These are phyloP conservation scores for Coluber constrictor DNA, from an alignment of 2,797 vertebrate genomes.

Conservation along the genomic window DNA sequence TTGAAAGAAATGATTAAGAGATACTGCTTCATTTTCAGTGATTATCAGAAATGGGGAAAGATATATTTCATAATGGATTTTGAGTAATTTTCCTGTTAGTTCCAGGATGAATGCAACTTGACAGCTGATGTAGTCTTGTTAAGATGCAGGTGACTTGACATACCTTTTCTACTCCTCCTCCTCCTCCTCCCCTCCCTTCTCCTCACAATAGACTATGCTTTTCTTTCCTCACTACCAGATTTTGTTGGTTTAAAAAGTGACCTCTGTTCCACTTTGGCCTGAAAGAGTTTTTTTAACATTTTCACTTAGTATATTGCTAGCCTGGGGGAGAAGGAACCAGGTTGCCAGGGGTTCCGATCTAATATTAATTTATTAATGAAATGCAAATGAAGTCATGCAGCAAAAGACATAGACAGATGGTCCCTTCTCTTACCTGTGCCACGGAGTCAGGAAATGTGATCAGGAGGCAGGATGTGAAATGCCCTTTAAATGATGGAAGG, in stretches of 20 bases:
- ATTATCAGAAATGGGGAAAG: neutral
- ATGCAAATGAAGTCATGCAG: constrained; percentile 54
- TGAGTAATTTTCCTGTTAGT: constrained; percentile 43
- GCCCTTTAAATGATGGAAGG: constrained; percentile 34
- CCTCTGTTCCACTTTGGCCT: constrained; percentile 40
- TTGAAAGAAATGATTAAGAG: constrained; percentile 53
- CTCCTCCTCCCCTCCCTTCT: neutral
- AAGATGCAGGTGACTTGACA: constrained; percentile 45
- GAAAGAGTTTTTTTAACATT: constrained; percentile 36
- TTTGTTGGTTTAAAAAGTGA: constrained; percentile 60
- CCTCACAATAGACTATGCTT: neutral
- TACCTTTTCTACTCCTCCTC: neutral
- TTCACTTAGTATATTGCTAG: constrained; percentile 28
- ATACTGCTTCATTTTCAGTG: constrained; percentile 45
- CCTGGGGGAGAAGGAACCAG: constrained; percentile 29
- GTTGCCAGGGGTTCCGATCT: constrained; percentile 45
- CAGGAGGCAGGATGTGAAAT: constrained; percentile 39
- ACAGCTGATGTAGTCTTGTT: constrained; percentile 31
- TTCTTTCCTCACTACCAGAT: constrained; percentile 30
- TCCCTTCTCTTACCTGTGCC: constrained; percentile 48
- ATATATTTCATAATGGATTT: neutral
- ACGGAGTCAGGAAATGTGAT: constrained; percentile 36
- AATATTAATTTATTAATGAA: constrained; percentile 59
- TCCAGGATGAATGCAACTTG: constrained; percentile 12
- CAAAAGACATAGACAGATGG: constrained; percentile 58